phyloP scores from a whole-genome alignment of 1,140 invertebrate species.

The Trypoxylus dichotomus region DNA sequence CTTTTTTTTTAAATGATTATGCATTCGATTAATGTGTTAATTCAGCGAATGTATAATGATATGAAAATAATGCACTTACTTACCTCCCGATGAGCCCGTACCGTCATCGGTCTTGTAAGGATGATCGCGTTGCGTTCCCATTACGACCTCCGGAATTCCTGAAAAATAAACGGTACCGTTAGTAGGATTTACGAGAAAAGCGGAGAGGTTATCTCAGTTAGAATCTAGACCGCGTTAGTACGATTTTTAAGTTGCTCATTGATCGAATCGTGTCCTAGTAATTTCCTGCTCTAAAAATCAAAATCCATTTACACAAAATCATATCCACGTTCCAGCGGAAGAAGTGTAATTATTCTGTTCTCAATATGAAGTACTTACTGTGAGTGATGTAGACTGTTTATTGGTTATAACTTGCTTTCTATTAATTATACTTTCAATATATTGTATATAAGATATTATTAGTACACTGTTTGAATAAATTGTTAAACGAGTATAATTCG shows the following conservation, averaged over 20 bases:
- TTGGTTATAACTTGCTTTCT: no score
- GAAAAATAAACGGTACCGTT: conserved; percentile 7
- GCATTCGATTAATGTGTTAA: no score
- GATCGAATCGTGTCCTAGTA: background rate
- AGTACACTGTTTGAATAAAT: no score
- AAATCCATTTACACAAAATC: background rate
- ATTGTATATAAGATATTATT: no score
- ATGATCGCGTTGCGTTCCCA: conserved; percentile 20
- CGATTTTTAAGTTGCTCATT: background rate
- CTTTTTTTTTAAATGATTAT: no score
- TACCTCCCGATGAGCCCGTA: conserved; percentile 12
- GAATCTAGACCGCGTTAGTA: background rate
- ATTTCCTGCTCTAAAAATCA: background rate
- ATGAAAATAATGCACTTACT: conserved; percentile 27
- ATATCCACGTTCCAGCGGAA: no score
- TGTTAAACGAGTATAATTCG: no score
- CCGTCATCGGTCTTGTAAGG: background rate
- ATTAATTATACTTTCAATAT: no score
- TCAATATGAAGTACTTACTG: no score
- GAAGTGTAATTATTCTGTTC: no score
- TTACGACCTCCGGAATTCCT: conserved; percentile 26
- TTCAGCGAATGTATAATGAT: background rate
- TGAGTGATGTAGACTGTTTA: no score
- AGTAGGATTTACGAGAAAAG: background rate
- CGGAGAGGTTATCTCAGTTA: background rate